phyloP scores from a whole-genome alignment of 2,113 vertebrate genomes.

The Baryphthengus martii region DNA sequence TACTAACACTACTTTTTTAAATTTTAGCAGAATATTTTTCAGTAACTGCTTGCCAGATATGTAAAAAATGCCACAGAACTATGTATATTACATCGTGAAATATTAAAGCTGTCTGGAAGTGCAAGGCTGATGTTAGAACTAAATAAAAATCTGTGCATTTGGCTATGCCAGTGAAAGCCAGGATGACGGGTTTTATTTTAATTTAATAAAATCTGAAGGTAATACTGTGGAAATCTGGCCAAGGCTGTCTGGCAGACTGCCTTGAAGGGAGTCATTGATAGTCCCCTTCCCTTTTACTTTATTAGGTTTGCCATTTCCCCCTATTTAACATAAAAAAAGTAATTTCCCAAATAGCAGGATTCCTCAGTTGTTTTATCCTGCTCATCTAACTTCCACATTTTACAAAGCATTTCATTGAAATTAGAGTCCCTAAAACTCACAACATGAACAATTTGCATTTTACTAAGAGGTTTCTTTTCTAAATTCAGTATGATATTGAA shows the following conservation, averaged over 20 bases:
- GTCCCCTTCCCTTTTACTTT: slow-evolving; percentile 32
- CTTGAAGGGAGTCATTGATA: slow-evolving; percentile 61
- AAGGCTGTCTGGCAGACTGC: slow-evolving; percentile 63
- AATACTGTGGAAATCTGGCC: slow-evolving; percentile 54
- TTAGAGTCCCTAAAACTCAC: slow-evolving; percentile 47
- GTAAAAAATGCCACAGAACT: slow-evolving; percentile 34
- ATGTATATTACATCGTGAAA: slow-evolving; percentile 44
- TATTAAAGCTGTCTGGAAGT: slow-evolving; percentile 45
- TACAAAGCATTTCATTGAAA: slow-evolving; percentile 51
- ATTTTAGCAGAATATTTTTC: slow-evolving; percentile 50
- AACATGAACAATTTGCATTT: slow-evolving; percentile 49
- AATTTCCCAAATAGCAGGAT: slow-evolving; percentile 64
- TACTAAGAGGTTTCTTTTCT: slow-evolving; percentile 49
- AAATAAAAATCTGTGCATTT: slow-evolving; percentile 49
- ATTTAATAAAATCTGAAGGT: slow-evolving; percentile 73
- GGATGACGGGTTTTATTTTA: slow-evolving; percentile 71
- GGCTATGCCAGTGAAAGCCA: slow-evolving; percentile 56
- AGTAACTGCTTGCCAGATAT: slow-evolving; percentile 26
- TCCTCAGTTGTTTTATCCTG: slow-evolving; percentile 52
- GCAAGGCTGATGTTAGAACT: slow-evolving; percentile 37
- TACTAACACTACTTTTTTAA: slow-evolving; percentile 30
- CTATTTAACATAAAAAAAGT: slow-evolving; percentile 58
- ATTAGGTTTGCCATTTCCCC: slow-evolving; percentile 45
- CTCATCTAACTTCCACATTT: slow-evolving; percentile 15
- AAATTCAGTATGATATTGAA: slow-evolving; percentile 40